Base-by-base conservation (phyloP, 2,888 invertebrate genomes). In the Mechanitis messenoides region DNA sequence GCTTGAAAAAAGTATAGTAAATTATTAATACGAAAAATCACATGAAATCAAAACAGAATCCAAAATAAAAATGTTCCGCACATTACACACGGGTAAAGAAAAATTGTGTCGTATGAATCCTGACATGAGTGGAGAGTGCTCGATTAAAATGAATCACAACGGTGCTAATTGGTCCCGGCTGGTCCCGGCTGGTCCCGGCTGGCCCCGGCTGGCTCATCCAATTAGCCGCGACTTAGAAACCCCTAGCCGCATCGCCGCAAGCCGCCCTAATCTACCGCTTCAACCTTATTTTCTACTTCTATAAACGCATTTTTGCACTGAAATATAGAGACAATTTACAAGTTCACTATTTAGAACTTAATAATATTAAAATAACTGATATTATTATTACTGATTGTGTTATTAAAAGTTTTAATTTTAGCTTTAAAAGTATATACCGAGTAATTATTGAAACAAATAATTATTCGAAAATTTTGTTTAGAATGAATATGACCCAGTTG, bases 81-180 rank as follows among this genome's bases (percentile, higher is more conserved):
- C 31, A 28, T 47, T 47, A 50, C 42, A 42, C 42, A 9, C 7
- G 42, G 42, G 42, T 3, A 7, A 5, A 50, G 50, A 56, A 62
- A 63, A 61, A 65, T 61, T 56, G 58, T 54, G 60, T 58, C 59
- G 63, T 63, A 64, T 63, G 58, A 65, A 67, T 62, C 65, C 65
- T 64, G 61, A 69, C 66, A 59, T 61, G 66, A 60, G 65, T 62
- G 64, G 65, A 64, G 68, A 81, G 84, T 76, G 82, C 85, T 75
- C 86, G 86, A 87, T 88, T 87, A 88, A 87, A 89, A 87, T 85
- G 86, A 90, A 89, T 87, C 88, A 85, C 86, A 80, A 79, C 85
- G 79, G 75, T 77, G 81, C 85, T 89, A 89, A 89, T 89, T 89
- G 89, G 87, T 81, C 78, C 20, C 20, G 20, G 20, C 20, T 20